These are phyloP conservation scores for Capromys pilorides DNA, from an alignment of 2,797 vertebrate species.

Conservation along the genomic window DNA sequence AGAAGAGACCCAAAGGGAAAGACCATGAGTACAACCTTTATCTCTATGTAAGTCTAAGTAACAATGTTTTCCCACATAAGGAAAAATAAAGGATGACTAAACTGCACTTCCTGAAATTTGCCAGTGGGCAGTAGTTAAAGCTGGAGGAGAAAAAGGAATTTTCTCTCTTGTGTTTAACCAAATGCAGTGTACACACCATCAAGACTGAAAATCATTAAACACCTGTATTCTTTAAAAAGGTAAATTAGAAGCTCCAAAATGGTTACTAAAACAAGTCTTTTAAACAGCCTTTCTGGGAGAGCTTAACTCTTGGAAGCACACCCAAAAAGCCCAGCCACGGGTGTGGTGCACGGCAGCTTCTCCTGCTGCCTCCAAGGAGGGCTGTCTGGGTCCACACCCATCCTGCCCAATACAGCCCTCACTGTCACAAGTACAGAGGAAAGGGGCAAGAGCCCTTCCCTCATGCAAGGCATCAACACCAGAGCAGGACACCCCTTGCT, in stretches of 20 bases:
- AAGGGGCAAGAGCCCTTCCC: not conserved
- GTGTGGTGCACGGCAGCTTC: not conserved
- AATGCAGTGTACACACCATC: not conserved
- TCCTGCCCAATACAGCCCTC: not conserved
- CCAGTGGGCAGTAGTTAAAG: too few species aligned
- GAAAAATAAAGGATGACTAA: not conserved
- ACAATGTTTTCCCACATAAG: not conserved
- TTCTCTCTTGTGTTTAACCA: not conserved
- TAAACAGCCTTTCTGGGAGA: not conserved
- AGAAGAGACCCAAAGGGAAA: not conserved
- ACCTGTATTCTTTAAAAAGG: constrained; percentile 9
- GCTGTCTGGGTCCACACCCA: not conserved
- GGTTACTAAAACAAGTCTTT: not conserved
- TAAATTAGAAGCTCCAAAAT: not conserved
- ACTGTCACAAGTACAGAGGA: not conserved
- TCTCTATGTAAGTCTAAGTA: not conserved
- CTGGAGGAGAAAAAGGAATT: not conserved
- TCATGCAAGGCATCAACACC: not conserved
- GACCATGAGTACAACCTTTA: not conserved
- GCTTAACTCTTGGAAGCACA: not conserved
- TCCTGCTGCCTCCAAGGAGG: too few species aligned
- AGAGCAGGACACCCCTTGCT: not conserved
- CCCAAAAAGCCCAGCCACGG: too few species aligned
- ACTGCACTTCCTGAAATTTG: not conserved
- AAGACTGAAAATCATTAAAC: constrained; percentile 4